Percentiles rank a stretch among this genome's conserved stretches.
Evolutionary conservation across 1,140 invertebrate genomes (phyloP).

Genomic region (Aphelinus atriplicis): DNA sequence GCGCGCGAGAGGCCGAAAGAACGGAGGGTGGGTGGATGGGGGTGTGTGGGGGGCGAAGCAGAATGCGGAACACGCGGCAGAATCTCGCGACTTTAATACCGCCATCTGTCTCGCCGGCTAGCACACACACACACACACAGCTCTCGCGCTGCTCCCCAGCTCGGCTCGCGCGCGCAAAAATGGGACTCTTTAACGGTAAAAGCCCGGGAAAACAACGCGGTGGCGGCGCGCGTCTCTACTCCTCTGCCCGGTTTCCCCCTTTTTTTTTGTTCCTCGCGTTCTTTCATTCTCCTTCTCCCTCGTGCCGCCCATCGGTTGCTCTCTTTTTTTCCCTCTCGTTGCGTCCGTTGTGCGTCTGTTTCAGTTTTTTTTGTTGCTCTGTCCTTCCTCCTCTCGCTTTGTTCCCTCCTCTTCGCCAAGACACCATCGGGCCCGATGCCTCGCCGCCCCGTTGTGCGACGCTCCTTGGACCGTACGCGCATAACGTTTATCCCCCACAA

Average conservation of each 20-base stretch:
- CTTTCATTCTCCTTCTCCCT: neutral
- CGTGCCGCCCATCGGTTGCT: neutral
- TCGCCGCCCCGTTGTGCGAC: neutral
- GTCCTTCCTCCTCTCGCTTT: too few relatives aligned
- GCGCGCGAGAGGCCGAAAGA: too few relatives aligned
- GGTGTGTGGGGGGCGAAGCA: neutral
- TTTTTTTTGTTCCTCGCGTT: neutral
- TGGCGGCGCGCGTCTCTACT: neutral
- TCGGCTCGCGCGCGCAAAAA: neutral
- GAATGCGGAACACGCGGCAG: neutral
- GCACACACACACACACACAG: too few relatives aligned
- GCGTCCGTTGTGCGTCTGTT: neutral
- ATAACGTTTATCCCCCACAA: conserved; percentile 26
- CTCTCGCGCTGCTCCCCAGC: too few relatives aligned
- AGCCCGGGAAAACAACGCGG: conserved; percentile 17
- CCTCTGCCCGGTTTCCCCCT: neutral
- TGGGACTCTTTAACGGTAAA: conserved; percentile 28
- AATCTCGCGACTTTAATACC: conserved; percentile 18
- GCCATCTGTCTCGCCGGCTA: conserved; percentile 15
- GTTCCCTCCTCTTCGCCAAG: too few relatives aligned
- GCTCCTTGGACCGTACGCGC: conserved; percentile 14
- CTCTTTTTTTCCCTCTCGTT: neutral
- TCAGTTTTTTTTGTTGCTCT: too few relatives aligned
- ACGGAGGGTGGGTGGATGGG: neutral
- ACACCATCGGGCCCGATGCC: neutral